phyloP scores from a whole-genome alignment of 2,797 vertebrate genomes.

The Enteromius treurensis region DNA sequence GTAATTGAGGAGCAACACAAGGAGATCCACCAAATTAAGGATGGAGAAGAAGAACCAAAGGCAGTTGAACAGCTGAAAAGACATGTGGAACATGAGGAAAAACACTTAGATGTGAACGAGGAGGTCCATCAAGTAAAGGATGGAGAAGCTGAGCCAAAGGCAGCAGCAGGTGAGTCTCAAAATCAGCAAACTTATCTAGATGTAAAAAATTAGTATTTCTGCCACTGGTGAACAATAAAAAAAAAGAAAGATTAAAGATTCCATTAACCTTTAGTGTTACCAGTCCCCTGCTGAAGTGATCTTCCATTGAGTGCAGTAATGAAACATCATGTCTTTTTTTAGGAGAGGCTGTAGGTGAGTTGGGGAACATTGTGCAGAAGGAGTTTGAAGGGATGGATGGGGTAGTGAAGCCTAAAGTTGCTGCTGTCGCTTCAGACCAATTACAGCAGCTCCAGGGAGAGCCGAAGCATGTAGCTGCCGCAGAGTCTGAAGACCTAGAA shows the following conservation, averaged over 20 bases:
- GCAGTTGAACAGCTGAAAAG: slow-evolving; percentile 37
- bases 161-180: slow-evolving; percentile 25
- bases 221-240: not conserved
- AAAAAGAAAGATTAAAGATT: not conserved
- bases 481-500: not conserved
- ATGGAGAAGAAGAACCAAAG: slow-evolving; percentile 70
- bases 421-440: slow-evolving; percentile 10
- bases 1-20: slow-evolving; percentile 98
- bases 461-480: slow-evolving; percentile 6
- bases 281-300: not conserved
- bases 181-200: not conserved
- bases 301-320: slow-evolving; percentile 1
- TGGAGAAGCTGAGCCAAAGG: slow-evolving; percentile 17
- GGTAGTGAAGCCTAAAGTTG: slow-evolving; percentile 35
- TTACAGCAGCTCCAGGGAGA: slow-evolving; percentile 28
- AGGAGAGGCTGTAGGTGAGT: slow-evolving; percentile 63
- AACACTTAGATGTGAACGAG: slow-evolving; percentile 19
- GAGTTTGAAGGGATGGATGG: slow-evolving; percentile 56
- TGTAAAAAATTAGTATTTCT: not conserved
- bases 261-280: not conserved
- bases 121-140: slow-evolving; percentile 23
- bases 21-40: slow-evolving; percentile 93
- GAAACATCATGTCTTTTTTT: slow-evolving; percentile 13
- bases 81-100: slow-evolving; percentile 30
- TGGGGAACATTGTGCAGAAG: slow-evolving; percentile 65